Base-by-base conservation (phyloP, 2,888 invertebrate species). In the Dyspetes luteomarginatus region DNA sequence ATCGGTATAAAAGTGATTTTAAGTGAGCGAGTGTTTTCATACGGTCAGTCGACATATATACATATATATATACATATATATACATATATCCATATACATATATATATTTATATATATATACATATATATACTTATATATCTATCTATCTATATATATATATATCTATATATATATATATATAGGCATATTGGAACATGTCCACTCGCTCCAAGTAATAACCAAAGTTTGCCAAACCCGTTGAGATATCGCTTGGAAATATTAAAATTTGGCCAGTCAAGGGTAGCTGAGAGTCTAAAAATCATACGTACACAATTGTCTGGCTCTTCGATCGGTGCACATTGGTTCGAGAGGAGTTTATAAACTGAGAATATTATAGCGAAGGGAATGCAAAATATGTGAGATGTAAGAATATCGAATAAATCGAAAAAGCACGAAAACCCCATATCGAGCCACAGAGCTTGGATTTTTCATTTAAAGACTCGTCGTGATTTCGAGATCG, bases 241-340 rank as follows among this genome's bases (percentile, higher is more conserved):
- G 90, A 90, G 86, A 90, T 89, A 90, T 89, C 89, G 87, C 84
- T n/a, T 80, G 86, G 83, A 87, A 90, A 88, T 90, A 90, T 90
- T 89, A 90, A 89, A 90, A 89, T 88, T 87, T 75, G 71, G 85
- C 85, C 83, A 85, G 76, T 78, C 58, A 30, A 50, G 76, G 80
- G 72, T 43, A 76, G 73, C 9, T 26, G 43, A 50, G 50, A 60
- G 36, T n/a, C n/a, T n/a, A 26, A 65, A 52, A 75, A 75, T 48
- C 26, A 28, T 58, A 74, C 52, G 64, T 4, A 48, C 17, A 48
- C 15, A 48, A 0, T 3, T 15, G 12, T 55, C n/a, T 30, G 36
- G 19, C 67, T 67, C 41, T 45, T 64, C 9, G 62, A 26, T 56
- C 17, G 22, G 22, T 17, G 5, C 43, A 52, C 43, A 55, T 64